Evolutionary conservation across 2,113 vertebrate genomes (phyloP).

Genomic region (Forbesichthys agassizii): DNA sequence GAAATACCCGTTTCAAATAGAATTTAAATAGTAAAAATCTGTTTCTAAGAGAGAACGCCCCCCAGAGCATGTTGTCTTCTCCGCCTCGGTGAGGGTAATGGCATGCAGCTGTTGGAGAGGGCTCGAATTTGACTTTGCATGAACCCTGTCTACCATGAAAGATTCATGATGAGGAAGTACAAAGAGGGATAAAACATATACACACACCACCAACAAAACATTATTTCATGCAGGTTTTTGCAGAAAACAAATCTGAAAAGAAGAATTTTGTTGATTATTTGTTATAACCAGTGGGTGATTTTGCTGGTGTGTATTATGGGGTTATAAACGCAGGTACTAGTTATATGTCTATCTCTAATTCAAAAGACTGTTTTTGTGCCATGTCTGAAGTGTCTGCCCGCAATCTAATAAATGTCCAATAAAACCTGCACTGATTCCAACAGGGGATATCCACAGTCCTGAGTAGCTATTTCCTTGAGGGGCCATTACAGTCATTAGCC

Average conservation of each 20-base stretch:
- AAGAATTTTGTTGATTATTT: too few species aligned
- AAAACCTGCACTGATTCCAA: conserved; percentile 51
- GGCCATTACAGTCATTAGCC: conserved; percentile 69
- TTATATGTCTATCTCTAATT: conserved; percentile 14
- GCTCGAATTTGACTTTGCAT: conserved; percentile 49
- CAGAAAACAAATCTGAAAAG: conserved; percentile 36
- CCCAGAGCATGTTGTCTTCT: conserved; percentile 28
- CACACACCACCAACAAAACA: conserved; percentile 12
- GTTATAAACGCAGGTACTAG: too few species aligned
- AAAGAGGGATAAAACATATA: conserved; percentile 20
- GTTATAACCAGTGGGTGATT: too few species aligned
- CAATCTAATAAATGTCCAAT: conserved; percentile 19
- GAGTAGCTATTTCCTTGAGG: conserved; percentile 64
- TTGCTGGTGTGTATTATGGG: too few species aligned
- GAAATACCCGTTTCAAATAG: conserved; percentile 27
- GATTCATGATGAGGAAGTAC: conserved; percentile 53
- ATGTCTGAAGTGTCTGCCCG: not conserved
- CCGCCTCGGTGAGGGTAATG: conserved; percentile 22
- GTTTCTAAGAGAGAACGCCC: not conserved
- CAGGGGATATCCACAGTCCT: conserved; percentile 65
- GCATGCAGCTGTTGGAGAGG: conserved; percentile 18
- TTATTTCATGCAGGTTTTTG: conserved; percentile 1
- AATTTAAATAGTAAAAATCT: conserved; percentile 26
- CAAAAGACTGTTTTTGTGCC: conserved; percentile 16
- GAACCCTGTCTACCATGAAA: conserved; percentile 51